Evolutionary conservation across 2,888 invertebrate species (phyloP).

Genomic region (Lepidonotus clava): DNA sequence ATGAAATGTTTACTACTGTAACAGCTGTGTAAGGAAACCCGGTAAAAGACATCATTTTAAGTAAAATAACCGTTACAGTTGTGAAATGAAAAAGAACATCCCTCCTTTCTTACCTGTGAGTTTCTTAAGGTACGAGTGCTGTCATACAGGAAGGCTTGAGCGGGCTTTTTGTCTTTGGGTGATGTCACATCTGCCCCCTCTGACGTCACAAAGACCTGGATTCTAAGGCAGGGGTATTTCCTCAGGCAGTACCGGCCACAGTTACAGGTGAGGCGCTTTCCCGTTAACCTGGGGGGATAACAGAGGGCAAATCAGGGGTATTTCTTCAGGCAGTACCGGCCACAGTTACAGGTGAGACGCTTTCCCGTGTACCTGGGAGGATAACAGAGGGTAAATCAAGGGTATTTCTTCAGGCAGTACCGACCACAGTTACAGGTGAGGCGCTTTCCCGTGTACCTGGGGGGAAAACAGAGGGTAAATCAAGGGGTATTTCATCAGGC

Average conservation of each 20-base stretch:
- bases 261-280: not conserved
- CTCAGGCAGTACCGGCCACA: slow-evolving; percentile 37
- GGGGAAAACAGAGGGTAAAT: too few species aligned
- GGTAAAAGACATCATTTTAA: too few species aligned
- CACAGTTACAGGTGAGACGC: not conserved
- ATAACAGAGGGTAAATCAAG: too few species aligned
- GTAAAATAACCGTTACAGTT: too few species aligned
- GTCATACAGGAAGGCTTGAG: not conserved
- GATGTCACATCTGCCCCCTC: not conserved
- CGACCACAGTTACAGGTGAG: slow-evolving; percentile 17
- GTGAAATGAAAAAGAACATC: too few species aligned
- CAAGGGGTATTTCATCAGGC: slow-evolving; percentile 35
- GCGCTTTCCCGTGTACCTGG: too few species aligned
- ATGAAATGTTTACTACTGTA: too few species aligned
- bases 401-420: slow-evolving; percentile 25
- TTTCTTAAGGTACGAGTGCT: not conserved
- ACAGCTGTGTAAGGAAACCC: too few species aligned
- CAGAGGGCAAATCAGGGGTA: slow-evolving; percentile 34
- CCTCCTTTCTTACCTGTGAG: slow-evolving; percentile 17
- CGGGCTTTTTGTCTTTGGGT: not conserved
- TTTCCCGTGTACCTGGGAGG: too few species aligned
- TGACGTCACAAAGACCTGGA: not conserved
- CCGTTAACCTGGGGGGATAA: too few species aligned
- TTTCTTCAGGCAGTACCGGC: slow-evolving; percentile 21
- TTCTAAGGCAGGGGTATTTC: slow-evolving; percentile 16